Conservation (phyloP, 2,113 vertebrate genomes). For the Myocastor coypus region DNA sequence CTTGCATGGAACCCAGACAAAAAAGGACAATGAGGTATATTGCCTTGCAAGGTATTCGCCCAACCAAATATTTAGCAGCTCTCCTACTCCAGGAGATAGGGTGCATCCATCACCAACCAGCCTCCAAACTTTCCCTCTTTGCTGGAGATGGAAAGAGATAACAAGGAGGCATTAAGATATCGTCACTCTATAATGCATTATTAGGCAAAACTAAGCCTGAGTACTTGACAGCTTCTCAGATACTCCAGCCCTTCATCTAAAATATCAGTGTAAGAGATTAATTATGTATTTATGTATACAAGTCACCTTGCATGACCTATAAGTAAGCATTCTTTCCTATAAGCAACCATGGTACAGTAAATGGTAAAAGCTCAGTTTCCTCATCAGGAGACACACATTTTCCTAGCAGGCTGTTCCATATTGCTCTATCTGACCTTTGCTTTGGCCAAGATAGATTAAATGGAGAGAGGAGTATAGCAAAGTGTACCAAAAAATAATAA, state of each 20-base stretch:
- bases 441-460: neutral
- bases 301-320: neutral
- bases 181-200: neutral
- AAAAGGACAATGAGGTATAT: neutral
- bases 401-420: neutral
- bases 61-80: neutral
- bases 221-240: slow-evolving; percentile 14
- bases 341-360: neutral
- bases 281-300: neutral
- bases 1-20: neutral
- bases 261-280: slow-evolving; percentile 39
- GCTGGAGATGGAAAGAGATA: neutral
- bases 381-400: neutral
- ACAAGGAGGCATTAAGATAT: neutral
- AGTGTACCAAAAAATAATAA: neutral
- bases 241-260: neutral
- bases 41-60: neutral
- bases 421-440: neutral
- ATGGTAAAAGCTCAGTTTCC: neutral
- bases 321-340: slow-evolving; percentile 10
- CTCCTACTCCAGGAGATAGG: neutral
- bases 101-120: neutral
- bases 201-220: slow-evolving; percentile 38
- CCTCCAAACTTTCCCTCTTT: neutral
- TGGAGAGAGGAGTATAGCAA: neutral